phyloP scores from a whole-genome alignment of 2,888 invertebrate species.

The Apodemia mormo region DNA sequence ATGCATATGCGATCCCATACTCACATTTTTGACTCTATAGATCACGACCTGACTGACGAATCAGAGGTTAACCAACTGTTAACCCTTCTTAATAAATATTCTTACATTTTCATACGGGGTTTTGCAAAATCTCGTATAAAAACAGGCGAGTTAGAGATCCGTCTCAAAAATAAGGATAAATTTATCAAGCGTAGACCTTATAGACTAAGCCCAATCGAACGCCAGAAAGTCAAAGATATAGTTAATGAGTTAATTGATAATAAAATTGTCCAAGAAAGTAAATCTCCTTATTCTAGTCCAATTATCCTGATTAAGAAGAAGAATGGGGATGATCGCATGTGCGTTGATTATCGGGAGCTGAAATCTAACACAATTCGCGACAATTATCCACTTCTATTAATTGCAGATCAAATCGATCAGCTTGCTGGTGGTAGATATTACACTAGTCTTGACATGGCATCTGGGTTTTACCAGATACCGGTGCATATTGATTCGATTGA shows the following conservation, averaged over 20 bases:
- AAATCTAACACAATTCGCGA: slow-evolving; percentile 37
- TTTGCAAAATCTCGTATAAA: slow-evolving; percentile 23
- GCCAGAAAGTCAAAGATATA: slow-evolving; percentile 28
- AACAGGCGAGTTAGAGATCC: slow-evolving; percentile 24
- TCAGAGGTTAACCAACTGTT: neutral
- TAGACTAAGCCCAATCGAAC: slow-evolving; percentile 24
- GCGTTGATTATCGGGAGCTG: slow-evolving; percentile 38
- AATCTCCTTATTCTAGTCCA: slow-evolving; percentile 33
- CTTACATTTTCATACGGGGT: slow-evolving; percentile 25
- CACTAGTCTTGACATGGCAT: slow-evolving; percentile 34
- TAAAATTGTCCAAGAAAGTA: slow-evolving; percentile 28
- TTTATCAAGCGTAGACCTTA: slow-evolving; percentile 26
- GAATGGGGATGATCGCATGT: slow-evolving; percentile 43
- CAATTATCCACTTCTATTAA: slow-evolving; percentile 37
- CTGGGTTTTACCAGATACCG: slow-evolving; percentile 40
- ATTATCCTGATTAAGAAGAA: slow-evolving; percentile 33
- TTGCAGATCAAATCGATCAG: slow-evolving; percentile 38
- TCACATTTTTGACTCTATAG: too few species aligned
- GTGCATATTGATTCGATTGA: slow-evolving; percentile 16
- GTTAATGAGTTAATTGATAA: slow-evolving; percentile 27
- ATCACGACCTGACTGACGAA: too few species aligned
- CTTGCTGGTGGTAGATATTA: slow-evolving; percentile 30
- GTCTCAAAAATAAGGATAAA: slow-evolving; percentile 25
- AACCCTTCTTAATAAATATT: slow-evolving; percentile 25
- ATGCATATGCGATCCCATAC: too few species aligned